Conservation (phyloP, 2,888 invertebrate genomes). For the Elysia crispata region DNA sequence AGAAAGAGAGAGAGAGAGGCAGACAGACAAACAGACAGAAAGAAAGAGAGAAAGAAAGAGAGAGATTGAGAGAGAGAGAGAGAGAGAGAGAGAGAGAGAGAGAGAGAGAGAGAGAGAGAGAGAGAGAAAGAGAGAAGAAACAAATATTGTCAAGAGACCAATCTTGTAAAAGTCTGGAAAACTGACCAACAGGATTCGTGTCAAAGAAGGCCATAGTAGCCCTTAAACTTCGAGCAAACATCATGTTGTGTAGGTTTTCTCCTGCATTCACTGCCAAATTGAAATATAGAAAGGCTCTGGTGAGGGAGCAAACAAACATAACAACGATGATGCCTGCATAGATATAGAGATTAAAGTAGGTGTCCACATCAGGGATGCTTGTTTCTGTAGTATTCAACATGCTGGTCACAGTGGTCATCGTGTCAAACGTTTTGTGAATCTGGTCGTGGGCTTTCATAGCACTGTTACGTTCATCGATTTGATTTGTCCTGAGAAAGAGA, state of each 20-base stretch:
- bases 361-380: constrained; percentile 66
- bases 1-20: too few species aligned
- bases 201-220: constrained; percentile 93
- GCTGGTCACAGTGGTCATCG: too few species aligned
- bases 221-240: constrained; percentile 88
- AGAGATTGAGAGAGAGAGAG: too few species aligned
- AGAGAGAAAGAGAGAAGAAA: too few species aligned
- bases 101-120: too few species aligned
- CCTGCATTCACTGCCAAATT: constrained; percentile 83
- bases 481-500: background rate
- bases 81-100: too few species aligned
- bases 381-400: constrained; percentile 54
- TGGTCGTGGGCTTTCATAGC: background rate
- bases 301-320: constrained; percentile 81
- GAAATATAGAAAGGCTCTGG: constrained; percentile 85
- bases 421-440: too few species aligned
- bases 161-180: too few species aligned
- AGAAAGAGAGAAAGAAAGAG: too few species aligned
- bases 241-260: constrained; percentile 86
- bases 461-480: background rate
- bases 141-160: too few species aligned
- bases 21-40: too few species aligned
- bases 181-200: constrained; percentile 84
- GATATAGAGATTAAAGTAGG: constrained; percentile 72
- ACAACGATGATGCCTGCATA: constrained; percentile 75